Evolutionary conservation across 2,888 invertebrate species (phyloP), one percentile per base, ranked within the genome.

Genomic region (Parapristionchus giblindavisi): DNA sequence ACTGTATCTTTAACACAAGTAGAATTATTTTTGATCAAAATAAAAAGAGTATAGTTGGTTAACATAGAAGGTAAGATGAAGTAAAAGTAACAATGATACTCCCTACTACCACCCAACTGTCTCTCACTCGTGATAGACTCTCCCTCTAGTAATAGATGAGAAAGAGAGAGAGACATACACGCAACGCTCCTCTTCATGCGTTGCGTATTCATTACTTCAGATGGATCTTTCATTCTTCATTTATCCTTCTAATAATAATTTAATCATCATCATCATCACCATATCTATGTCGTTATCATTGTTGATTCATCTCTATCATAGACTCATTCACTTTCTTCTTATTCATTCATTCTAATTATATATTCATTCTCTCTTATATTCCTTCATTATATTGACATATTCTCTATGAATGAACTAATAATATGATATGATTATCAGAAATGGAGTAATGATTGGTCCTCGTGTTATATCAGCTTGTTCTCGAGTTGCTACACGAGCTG

Each of bases 401-500:
- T n/a, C n/a, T 4, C 38, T 21, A 21, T 38, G 8, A 17, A n/a
- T 24, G 5, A 38, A 61, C 27, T 5, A 61, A 40, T 27, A 2
- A 21, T 60, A n/a, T n/a, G n/a, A n/a, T n/a, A n/a, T n/a, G n/a
- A n/a, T 48, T 48, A 21, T 51, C 32, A 66, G 51, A 51, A 48
- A 66, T 66, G 66, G 32, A 17, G 66, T 36, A 43, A 70, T 70
- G 70, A 52, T 70, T 8, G 54, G 70, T 27, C 70, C 52, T 34
- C 70, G 70, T 36, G 52, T 70, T 2, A 38, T 70, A 40, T 38
- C 52, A 2, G 77, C 81, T 54, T 83, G 81, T 76, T 81, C 82
- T n/a, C 78, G 82, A 29, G 75, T 83, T 21, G 82, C 83, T 36
- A 80, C 84, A 34, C 76, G 84, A 71, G 83, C 83, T 21, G 83